Evolutionary conservation across 2,797 vertebrate species (phyloP).

Genomic region (Labroides dimidiatus): DNA sequence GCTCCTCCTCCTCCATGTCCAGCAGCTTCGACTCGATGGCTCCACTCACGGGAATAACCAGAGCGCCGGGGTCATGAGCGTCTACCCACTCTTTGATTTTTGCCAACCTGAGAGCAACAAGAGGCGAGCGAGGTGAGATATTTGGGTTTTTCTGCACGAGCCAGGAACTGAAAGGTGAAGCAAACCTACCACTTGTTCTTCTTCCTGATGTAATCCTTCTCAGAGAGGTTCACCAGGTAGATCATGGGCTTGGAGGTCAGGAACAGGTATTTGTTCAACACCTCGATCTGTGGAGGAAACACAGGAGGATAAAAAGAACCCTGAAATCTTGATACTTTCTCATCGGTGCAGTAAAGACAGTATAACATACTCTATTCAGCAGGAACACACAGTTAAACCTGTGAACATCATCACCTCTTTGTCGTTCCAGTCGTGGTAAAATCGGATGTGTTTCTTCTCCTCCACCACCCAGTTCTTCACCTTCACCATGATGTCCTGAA

Average conservation of each 20-base stretch:
- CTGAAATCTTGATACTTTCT: too few relatives aligned
- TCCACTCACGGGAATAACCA: slow-evolving; percentile 98
- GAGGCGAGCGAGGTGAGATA: slow-evolving; percentile 25
- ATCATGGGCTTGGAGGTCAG: slow-evolving; percentile 99
- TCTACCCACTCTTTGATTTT: slow-evolving; percentile 99
- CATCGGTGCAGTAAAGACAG: not conserved
- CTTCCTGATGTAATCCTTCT: slow-evolving; percentile 98
- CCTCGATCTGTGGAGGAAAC: slow-evolving; percentile 89
- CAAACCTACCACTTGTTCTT: slow-evolving; percentile 97
- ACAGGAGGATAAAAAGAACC: not conserved
- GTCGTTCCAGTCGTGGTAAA: slow-evolving; percentile 97
- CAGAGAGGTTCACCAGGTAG: slow-evolving; percentile 98
- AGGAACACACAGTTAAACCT: too few relatives aligned
- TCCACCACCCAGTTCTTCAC: slow-evolving; percentile 95
- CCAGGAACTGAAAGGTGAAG: not conserved
- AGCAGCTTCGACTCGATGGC: slow-evolving; percentile 93
- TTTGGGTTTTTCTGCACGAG: not conserved
- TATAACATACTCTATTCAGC: too few relatives aligned
- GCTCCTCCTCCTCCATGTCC: slow-evolving; percentile 94
- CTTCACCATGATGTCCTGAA: slow-evolving; percentile 97
- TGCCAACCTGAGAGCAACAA: slow-evolving; percentile 91
- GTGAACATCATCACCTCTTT: slow-evolving; percentile 89
- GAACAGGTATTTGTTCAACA: slow-evolving; percentile 98
- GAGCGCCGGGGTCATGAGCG: slow-evolving; percentile 92
- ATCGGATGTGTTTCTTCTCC: slow-evolving; percentile 96